phyloP scores from a whole-genome alignment of 2,113 vertebrate genomes.

The human (Homo sapiens) region DNA sequence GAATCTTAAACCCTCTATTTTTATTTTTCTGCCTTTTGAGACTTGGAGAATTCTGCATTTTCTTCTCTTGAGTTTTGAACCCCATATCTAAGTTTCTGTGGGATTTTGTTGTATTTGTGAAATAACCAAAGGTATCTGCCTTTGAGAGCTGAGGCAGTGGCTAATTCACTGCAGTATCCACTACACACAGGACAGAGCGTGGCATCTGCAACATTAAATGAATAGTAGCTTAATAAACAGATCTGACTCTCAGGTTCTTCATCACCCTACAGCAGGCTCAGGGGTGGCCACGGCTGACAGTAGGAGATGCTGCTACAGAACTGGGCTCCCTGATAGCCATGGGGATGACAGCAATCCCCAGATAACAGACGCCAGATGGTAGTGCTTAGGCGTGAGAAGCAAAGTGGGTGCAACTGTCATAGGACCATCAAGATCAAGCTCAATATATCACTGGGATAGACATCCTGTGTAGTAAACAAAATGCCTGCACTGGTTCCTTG shows the following conservation, averaged over 20 bases:
- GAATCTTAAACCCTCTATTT: no score
- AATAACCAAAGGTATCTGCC: background rate
- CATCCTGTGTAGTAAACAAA: background rate
- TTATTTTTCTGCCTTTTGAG: background rate
- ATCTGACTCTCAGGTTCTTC: background rate
- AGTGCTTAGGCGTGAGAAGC: background rate
- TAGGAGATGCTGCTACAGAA: background rate
- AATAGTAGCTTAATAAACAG: background rate
- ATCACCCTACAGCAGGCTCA: background rate
- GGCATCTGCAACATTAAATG: background rate
- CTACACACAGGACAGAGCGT: background rate
- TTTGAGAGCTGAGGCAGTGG: background rate
- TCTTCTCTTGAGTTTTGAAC: background rate
- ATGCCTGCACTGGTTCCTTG: background rate
- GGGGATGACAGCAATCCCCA: background rate
- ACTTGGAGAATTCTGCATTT: background rate
- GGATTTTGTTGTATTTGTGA: background rate
- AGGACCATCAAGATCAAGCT: background rate
- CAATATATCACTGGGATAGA: background rate
- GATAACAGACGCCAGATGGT: background rate
- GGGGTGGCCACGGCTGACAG: background rate
- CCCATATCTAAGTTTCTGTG: background rate
- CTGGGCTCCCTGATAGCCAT: background rate
- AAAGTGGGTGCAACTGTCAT: background rate
- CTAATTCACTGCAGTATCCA: background rate